Percentiles rank a stretch among this genome's conserved stretches.
Evolutionary conservation across 2,888 invertebrate genomes (phyloP).

Genomic region (Mayetiola destructor): DNA sequence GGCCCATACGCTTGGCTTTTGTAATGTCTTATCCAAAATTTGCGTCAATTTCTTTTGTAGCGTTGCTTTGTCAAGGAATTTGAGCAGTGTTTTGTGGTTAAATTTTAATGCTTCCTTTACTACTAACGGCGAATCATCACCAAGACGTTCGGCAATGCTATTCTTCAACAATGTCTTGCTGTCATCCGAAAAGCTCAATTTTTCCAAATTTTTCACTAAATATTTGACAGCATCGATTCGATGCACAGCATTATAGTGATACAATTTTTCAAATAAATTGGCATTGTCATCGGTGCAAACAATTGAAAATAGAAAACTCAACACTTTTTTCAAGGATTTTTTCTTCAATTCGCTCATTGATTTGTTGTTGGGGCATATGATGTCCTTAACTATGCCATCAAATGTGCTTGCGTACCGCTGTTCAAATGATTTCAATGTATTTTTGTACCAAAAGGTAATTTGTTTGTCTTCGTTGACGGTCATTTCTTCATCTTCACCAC

Average conservation of each 20-base stretch:
- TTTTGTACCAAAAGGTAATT: slow-evolving; percentile 40
- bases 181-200: slow-evolving; percentile 37
- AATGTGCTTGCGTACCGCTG: slow-evolving; percentile 55
- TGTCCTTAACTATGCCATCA: slow-evolving; percentile 48
- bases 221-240: slow-evolving; percentile 52
- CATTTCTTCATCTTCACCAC: slow-evolving; percentile 30
- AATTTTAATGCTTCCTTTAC: slow-evolving; percentile 42
- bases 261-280: slow-evolving; percentile 52
- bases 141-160: slow-evolving; percentile 48
- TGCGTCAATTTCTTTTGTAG: not conserved
- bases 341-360: not conserved
- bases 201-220: slow-evolving; percentile 41
- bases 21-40: slow-evolving; percentile 2
- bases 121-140: slow-evolving; percentile 50
- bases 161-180: slow-evolving; percentile 44
- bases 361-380: slow-evolving; percentile 34
- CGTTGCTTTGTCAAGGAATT: not conserved
- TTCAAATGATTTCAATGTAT: slow-evolving; percentile 47
- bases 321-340: slow-evolving; percentile 29
- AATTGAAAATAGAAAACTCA: slow-evolving; percentile 41
- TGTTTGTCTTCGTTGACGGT: slow-evolving; percentile 24
- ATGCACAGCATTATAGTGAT: slow-evolving; percentile 51
- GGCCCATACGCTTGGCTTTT: not conserved
- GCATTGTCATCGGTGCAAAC: slow-evolving; percentile 39
- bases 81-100: slow-evolving; percentile 23